Evolutionary conservation across 2,797 vertebrate genomes (phyloP).

Genomic region (Coccyzus lansbergi): DNA sequence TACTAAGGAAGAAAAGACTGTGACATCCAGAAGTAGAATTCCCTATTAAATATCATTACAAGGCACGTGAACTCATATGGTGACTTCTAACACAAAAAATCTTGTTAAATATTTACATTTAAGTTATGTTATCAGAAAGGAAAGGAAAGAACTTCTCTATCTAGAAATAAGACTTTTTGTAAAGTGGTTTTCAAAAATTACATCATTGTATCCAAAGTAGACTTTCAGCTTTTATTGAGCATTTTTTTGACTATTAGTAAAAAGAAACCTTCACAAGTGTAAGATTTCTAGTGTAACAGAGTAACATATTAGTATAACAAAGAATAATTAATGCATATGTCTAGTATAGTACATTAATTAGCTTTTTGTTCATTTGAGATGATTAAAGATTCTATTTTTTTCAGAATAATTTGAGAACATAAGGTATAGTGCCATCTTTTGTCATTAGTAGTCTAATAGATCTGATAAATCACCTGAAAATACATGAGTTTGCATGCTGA

Average conservation of each 20-base stretch:
- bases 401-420: not conserved
- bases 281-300: not conserved
- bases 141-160: not conserved
- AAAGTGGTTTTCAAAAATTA: not conserved
- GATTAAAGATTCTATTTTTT: not conserved
- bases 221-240: not conserved
- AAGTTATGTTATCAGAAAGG: not conserved
- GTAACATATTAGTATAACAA: not conserved
- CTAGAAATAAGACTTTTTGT: not conserved
- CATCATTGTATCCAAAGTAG: not conserved
- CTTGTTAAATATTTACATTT: not conserved
- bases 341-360: not conserved
- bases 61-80: not conserved
- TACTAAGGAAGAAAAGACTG: not conserved
- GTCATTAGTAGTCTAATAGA: not conserved
- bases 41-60: not conserved
- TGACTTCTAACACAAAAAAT: not conserved
- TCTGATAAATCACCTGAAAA: not conserved
- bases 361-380: not conserved
- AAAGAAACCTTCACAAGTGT: not conserved
- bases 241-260: not conserved
- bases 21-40: not conserved
- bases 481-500: not conserved
- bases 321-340: not conserved
- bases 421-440: not conserved